Evolutionary conservation across 2,113 vertebrate genomes (phyloP).

Genomic region (Cyanoramphus novaezelandiae): DNA sequence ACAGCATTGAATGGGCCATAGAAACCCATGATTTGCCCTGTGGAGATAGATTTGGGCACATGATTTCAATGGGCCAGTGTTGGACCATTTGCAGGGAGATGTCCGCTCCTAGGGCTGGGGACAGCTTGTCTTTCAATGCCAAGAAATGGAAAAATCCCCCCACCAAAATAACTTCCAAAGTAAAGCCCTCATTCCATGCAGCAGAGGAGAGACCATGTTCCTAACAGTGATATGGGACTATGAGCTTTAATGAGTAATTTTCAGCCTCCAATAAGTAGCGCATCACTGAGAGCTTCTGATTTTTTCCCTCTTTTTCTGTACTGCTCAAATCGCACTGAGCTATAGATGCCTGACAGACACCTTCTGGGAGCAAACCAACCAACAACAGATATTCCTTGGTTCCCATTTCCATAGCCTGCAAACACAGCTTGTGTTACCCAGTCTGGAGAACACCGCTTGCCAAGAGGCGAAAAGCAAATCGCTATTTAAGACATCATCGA

Average conservation of each 20-base stretch:
- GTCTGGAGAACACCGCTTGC: background rate
- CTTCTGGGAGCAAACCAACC: background rate
- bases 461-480: background rate
- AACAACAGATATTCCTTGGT: background rate
- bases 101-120: background rate
- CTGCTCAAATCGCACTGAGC: background rate
- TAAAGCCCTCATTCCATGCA: fast-evolving
- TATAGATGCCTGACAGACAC: background rate
- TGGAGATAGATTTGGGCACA: background rate
- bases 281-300: background rate
- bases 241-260: background rate
- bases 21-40: background rate
- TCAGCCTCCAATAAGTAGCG: background rate
- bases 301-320: fast-evolving
- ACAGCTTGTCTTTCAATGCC: background rate
- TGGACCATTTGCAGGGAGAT: fast-evolving
- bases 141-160: background rate
- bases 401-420: background rate
- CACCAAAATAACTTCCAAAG: background rate
- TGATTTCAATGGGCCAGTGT: background rate
- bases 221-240: background rate
- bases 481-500: constrained; percentile 41
- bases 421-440: background rate
- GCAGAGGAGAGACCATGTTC: background rate
- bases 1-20: background rate